phyloP scores from a whole-genome alignment of 2,888 invertebrate species.

The Phengaris alcon region DNA sequence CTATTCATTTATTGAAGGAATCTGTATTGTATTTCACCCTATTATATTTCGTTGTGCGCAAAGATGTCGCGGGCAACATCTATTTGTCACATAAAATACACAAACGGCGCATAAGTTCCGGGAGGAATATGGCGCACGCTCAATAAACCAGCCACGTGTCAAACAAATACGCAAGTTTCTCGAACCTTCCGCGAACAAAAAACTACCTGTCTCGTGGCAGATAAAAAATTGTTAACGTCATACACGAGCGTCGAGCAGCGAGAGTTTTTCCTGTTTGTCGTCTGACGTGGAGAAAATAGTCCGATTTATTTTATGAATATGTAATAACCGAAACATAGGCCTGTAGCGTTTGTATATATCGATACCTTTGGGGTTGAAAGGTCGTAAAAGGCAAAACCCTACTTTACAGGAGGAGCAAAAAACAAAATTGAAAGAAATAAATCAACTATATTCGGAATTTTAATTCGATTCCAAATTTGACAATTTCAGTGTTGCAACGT shows the following conservation, averaged over 20 bases:
- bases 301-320: not conserved
- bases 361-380: too few species aligned
- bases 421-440: too few species aligned
- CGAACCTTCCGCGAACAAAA: constrained; percentile 32
- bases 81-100: constrained; percentile 17
- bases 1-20: too few species aligned
- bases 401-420: too few species aligned
- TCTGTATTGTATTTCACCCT: too few species aligned
- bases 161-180: constrained; percentile 44
- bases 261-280: not conserved
- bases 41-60: too few species aligned
- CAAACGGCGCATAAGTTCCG: constrained; percentile 23
- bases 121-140: constrained; percentile 38
- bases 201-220: constrained; percentile 20
- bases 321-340: not conserved
- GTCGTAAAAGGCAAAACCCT: too few species aligned
- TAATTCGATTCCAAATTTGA: too few species aligned
- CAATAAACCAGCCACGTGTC: constrained; percentile 48
- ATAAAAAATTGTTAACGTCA: constrained; percentile 24
- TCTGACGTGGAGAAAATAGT: not conserved
- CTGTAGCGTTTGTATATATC: not conserved
- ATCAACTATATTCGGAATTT: too few species aligned
- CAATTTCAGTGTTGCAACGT: too few species aligned
- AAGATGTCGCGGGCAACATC: too few species aligned
- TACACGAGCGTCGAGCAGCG: not conserved